phyloP scores from a whole-genome alignment of 2,797 vertebrate species.

The Bradypus variegatus region DNA sequence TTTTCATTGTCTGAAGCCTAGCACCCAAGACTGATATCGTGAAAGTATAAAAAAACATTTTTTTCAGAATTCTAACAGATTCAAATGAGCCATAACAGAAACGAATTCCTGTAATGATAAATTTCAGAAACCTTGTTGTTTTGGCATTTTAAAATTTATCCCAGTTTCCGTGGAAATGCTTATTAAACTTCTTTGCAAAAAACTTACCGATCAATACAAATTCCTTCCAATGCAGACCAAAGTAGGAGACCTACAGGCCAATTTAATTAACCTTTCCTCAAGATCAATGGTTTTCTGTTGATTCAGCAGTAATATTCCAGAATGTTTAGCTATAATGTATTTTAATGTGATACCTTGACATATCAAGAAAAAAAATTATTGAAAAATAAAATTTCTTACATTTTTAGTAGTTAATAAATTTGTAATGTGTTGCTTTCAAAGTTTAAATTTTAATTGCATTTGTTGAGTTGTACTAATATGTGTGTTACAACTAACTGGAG shows the following conservation, averaged over 20 bases:
- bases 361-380: constrained; percentile 30
- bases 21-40: constrained; percentile 10
- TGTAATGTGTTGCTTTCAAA: constrained; percentile 34
- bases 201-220: constrained; percentile 55
- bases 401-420: constrained; percentile 30
- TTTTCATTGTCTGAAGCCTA: constrained; percentile 47
- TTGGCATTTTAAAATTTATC: constrained; percentile 41
- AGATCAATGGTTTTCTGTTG: constrained; percentile 61
- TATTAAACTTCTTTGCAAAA: constrained; percentile 53
- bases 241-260: constrained; percentile 57
- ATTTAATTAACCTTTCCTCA: constrained; percentile 60
- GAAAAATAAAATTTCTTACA: constrained; percentile 47
- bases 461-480: constrained; percentile 30
- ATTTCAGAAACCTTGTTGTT: constrained; percentile 23
- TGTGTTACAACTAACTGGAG: constrained; percentile 41
- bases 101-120: constrained; percentile 12
- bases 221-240: constrained; percentile 46
- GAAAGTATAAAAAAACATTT: not conserved
- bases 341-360: constrained; percentile 59
- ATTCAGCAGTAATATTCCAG: constrained; percentile 61
- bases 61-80: constrained; percentile 19
- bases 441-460: constrained; percentile 15
- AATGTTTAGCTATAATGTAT: constrained; percentile 59
- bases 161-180: constrained; percentile 40
- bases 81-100: not conserved